These are phyloP conservation scores for Hyaena hyaena DNA, from an alignment of 2,113 vertebrate species.

Conservation along the genomic window DNA sequence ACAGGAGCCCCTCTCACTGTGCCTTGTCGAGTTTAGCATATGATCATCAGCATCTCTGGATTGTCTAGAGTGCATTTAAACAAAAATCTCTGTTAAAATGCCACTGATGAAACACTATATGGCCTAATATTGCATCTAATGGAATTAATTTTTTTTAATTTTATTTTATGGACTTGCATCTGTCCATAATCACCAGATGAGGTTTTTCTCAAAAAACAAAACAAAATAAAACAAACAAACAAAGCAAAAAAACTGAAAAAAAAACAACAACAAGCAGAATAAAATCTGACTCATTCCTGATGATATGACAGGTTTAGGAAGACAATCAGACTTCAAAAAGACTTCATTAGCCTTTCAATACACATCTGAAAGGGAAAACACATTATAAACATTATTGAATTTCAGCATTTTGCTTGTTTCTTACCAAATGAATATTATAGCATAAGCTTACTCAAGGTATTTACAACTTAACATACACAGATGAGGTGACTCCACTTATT, in stretches of 20 bases:
- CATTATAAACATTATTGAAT: neutral
- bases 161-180: neutral
- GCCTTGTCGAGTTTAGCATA: conserved; percentile 69
- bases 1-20: neutral
- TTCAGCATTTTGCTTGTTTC: neutral
- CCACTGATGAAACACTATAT: neutral
- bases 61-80: conserved; percentile 60
- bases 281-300: neutral
- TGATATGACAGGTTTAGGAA: neutral
- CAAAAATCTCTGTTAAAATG: conserved; percentile 43
- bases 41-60: conserved; percentile 34
- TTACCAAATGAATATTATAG: neutral
- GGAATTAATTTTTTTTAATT: conserved; percentile 40
- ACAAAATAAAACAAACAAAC: too few species aligned
- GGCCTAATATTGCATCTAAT: conserved; percentile 2
- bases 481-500: neutral
- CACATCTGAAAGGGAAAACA: conserved; percentile 23
- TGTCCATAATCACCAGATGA: neutral
- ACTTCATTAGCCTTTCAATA: neutral
- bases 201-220: neutral
- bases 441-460: neutral
- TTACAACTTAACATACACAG: neutral
- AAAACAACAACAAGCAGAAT: neutral
- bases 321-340: neutral
- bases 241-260: neutral